phyloP scores from a whole-genome alignment of 2,113 vertebrate genomes.

The Chrysochloris asiatica region DNA sequence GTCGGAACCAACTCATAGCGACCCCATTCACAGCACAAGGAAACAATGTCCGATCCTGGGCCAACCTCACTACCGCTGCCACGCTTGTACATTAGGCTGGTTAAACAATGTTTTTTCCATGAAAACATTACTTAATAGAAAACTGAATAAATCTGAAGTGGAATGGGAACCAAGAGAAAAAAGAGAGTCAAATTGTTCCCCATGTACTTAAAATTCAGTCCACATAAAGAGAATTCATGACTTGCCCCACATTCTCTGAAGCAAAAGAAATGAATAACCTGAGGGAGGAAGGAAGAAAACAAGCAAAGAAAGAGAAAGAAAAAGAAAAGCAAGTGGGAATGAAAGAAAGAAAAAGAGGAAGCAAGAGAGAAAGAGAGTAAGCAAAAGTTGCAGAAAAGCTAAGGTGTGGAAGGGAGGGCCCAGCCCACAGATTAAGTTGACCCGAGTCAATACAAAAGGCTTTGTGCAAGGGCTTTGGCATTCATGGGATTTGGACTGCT shows the following conservation, averaged over 20 bases:
- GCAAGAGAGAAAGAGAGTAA: neutral
- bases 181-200: too few species aligned
- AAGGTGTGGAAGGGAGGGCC: neutral
- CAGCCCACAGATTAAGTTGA: constrained; percentile 33
- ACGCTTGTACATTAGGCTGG: too few species aligned
- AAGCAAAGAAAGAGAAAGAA: neutral
- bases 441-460: constrained; percentile 76
- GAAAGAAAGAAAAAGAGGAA: neutral
- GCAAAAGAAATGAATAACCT: neutral
- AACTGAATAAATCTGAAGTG: neutral
- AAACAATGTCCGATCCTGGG: too few species aligned
- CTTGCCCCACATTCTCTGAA: neutral
- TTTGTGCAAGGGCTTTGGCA: constrained; percentile 70
- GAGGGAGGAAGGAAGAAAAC: neutral
- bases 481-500: constrained; percentile 79
- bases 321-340: neutral
- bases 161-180: neutral
- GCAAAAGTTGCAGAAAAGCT: neutral
- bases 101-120: too few species aligned
- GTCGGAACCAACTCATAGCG: too few species aligned
- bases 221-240: neutral
- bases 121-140: neutral
- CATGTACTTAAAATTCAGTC: neutral
- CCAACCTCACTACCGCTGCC: too few species aligned
- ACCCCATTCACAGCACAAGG: too few species aligned